Conservation (phyloP, 2,113 vertebrate genomes). For the Gasterosteus aculeatus region DNA sequence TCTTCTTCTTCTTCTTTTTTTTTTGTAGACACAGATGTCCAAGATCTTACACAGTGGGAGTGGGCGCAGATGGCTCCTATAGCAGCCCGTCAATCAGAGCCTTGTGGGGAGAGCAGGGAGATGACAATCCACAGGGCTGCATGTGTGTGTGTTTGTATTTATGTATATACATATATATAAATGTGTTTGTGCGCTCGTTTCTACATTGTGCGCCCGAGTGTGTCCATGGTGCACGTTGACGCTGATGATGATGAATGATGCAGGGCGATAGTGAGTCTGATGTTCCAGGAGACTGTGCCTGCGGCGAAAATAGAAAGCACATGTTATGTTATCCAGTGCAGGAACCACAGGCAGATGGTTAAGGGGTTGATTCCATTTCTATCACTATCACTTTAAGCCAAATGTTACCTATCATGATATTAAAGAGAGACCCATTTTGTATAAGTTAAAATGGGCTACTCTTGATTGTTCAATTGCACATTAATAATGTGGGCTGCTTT, state of each 20-base stretch:
- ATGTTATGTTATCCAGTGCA: conserved; percentile 17
- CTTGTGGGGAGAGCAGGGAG: conserved; percentile 45
- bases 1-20: not conserved
- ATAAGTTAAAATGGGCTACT: not conserved
- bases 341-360: conserved; percentile 21
- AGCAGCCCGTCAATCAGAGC: conserved; percentile 73
- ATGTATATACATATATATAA: not conserved
- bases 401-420: conserved; percentile 2
- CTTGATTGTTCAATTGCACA: not conserved
- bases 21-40: conserved; percentile 77
- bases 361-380: conserved; percentile 7
- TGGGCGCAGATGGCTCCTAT: conserved; percentile 75
- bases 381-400: not conserved
- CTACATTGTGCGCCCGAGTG: conserved; percentile 15
- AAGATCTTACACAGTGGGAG: conserved; percentile 66
- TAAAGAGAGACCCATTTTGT: not conserved
- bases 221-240: conserved; percentile 27
- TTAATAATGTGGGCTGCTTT: not conserved
- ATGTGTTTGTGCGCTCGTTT: conserved; percentile 4
- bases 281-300: conserved; percentile 27
- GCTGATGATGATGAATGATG: conserved; percentile 64
- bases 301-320: conserved; percentile 23
- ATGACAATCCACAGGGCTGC: conserved; percentile 45
- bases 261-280: conserved; percentile 30
- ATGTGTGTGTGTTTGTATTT: conserved; percentile 7